A percentile compares a stretch with the other conserved stretches of the same genome.
phyloP scores from a whole-genome alignment of 1,140 invertebrate species.

The Chionoecetes opilio region DNA sequence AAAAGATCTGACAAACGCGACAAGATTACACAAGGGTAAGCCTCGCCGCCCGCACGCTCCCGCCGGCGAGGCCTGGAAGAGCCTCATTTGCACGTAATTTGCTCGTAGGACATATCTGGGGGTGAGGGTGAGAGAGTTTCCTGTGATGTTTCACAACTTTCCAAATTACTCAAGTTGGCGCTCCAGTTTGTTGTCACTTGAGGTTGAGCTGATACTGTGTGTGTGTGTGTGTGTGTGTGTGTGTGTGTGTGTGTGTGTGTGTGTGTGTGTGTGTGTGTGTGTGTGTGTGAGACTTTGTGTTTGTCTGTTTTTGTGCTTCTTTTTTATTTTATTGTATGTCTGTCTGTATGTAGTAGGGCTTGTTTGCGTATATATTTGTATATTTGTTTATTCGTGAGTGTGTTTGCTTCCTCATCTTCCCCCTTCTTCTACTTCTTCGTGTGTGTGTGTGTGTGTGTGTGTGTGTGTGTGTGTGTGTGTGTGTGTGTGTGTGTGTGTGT shows the following conservation, averaged over 20 bases:
- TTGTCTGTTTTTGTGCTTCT: too few species aligned
- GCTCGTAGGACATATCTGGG: background rate
- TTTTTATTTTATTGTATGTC: too few species aligned
- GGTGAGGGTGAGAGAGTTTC: background rate
- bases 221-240: constrained; percentile 25
- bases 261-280: constrained; percentile 14
- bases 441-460: constrained; percentile 27
- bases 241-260: constrained; percentile 27
- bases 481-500: background rate
- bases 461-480: constrained; percentile 19
- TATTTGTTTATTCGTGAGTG: too few species aligned
- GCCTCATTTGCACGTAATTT: constrained; percentile 10
- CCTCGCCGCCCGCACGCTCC: background rate
- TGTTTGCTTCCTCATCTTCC: too few species aligned
- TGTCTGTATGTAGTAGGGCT: too few species aligned
- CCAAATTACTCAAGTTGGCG: constrained; percentile 2
- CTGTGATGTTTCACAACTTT: background rate
- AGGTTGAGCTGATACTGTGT: background rate
- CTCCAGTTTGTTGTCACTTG: constrained; percentile 19
- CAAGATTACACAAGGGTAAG: background rate
- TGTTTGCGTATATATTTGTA: too few species aligned
- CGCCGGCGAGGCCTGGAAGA: background rate
- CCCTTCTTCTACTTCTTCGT: too few species aligned
- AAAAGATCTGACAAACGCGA: background rate
- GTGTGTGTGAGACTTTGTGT: too few species aligned